phyloP scores from a whole-genome alignment of 2,797 vertebrate genomes.

The Tapirus indicus region DNA sequence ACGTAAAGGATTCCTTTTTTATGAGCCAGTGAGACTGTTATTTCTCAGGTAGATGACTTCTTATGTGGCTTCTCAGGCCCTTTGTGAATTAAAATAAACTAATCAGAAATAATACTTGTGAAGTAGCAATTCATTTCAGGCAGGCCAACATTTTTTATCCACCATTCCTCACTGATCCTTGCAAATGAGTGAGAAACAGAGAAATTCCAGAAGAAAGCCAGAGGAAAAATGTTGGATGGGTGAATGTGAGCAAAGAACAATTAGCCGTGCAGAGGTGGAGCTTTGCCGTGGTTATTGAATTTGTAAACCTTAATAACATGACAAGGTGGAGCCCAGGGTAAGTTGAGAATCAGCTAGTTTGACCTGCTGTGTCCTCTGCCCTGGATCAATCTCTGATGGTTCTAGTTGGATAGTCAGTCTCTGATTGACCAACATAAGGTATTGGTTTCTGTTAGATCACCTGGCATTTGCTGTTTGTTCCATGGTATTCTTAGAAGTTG shows the following conservation, averaged over 20 bases:
- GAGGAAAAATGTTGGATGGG: background rate
- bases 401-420: background rate
- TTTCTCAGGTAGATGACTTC: background rate
- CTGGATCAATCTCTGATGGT: background rate
- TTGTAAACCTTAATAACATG: background rate
- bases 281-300: background rate
- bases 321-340: background rate
- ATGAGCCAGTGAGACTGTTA: background rate
- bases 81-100: background rate
- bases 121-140: background rate
- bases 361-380: accelerated
- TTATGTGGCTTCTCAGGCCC: background rate
- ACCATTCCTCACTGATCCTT: background rate
- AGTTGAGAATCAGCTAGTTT: too few relatives aligned
- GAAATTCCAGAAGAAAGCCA: background rate
- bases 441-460: background rate
- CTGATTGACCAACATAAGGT: background rate
- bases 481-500: background rate
- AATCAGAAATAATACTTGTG: background rate
- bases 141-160: background rate
- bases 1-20: background rate
- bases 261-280: background rate
- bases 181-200: background rate
- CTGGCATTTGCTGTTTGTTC: background rate
- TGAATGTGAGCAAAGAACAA: background rate